phyloP scores from a whole-genome alignment of 2,888 invertebrate species.

The Romanomermis culicivorax region DNA sequence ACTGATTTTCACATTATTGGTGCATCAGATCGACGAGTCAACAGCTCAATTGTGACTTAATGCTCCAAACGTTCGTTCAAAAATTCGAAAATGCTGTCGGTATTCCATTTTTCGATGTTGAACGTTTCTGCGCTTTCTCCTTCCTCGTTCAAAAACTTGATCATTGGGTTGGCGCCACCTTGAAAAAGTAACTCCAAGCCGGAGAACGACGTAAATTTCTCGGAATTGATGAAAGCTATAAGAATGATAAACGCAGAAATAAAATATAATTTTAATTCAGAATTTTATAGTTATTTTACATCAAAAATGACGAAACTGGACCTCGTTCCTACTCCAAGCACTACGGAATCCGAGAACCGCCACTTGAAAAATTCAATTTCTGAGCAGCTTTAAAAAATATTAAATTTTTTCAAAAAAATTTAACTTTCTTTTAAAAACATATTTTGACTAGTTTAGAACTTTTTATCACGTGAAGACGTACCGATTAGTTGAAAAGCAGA shows the following conservation, averaged over 20 bases:
- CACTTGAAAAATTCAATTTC: too few species aligned
- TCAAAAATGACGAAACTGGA: too few species aligned
- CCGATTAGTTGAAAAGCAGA: too few species aligned
- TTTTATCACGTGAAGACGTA: too few species aligned
- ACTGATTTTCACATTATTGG: neutral
- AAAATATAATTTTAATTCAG: neutral
- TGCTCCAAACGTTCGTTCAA: slow-evolving; percentile 52
- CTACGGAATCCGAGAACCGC: too few species aligned
- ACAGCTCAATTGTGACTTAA: neutral
- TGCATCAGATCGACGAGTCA: neutral
- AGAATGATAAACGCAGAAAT: slow-evolving; percentile 59
- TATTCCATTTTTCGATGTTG: slow-evolving; percentile 92
- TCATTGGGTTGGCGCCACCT: slow-evolving; percentile 72
- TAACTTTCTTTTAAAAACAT: too few species aligned
- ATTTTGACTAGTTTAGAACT: too few species aligned
- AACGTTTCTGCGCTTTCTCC: slow-evolving; percentile 47
- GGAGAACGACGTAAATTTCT: slow-evolving; percentile 61
- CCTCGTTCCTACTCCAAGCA: too few species aligned
- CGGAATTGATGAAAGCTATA: slow-evolving; percentile 75
- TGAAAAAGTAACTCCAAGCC: slow-evolving; percentile 75
- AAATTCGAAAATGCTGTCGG: slow-evolving; percentile 86
- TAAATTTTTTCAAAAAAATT: too few species aligned
- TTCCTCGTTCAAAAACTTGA: slow-evolving; percentile 62
- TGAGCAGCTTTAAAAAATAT: too few species aligned
- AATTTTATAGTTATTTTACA: too few species aligned